These are phyloP conservation scores for Syngnathus scovelli DNA, from an alignment of 2,113 vertebrate species.

Conservation along the genomic window DNA sequence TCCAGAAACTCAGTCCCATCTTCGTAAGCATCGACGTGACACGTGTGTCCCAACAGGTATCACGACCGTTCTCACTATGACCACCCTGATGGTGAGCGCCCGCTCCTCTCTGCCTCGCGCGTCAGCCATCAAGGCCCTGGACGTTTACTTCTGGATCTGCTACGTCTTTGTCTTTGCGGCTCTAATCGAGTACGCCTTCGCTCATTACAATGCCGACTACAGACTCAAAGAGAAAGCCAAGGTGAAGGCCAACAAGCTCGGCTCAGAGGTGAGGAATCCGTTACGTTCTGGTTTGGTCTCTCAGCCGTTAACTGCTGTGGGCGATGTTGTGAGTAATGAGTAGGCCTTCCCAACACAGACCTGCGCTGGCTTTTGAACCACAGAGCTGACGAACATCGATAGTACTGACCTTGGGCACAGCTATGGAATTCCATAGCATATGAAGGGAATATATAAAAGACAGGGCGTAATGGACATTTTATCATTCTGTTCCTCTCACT, in stretches of 20 bases:
- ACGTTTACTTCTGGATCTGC: slow-evolving; percentile 99
- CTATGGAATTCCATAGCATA: slow-evolving; percentile 13
- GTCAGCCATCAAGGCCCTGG: slow-evolving; percentile 91
- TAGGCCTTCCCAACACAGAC: slow-evolving; percentile 15
- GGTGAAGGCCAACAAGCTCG: slow-evolving; percentile 77
- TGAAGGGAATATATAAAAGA: slow-evolving; percentile 9
- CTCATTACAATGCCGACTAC: slow-evolving; percentile 96
- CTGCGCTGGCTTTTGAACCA: neutral
- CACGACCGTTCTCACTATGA: slow-evolving; percentile 97
- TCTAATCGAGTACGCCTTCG: slow-evolving; percentile 93
- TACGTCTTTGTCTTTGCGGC: slow-evolving; percentile 97
- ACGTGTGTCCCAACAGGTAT: slow-evolving; percentile 74
- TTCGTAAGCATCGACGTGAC: neutral
- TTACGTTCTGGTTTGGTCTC: slow-evolving; percentile 5
- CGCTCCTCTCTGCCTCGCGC: slow-evolving; percentile 89
- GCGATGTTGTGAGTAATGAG: slow-evolving; percentile 28
- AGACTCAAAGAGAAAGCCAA: slow-evolving; percentile 91
- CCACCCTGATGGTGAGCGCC: slow-evolving; percentile 94
- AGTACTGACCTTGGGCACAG: slow-evolving; percentile 38
- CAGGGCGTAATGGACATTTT: slow-evolving; percentile 4
- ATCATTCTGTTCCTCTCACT: slow-evolving; percentile 11
- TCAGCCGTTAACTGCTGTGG: slow-evolving; percentile 13
- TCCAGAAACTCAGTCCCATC: neutral
- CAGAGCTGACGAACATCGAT: slow-evolving; percentile 27
- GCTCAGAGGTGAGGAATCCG: slow-evolving; percentile 72